Evolutionary conservation across 1,140 invertebrate genomes (phyloP).

Genomic region (Vanessa atalanta): DNA sequence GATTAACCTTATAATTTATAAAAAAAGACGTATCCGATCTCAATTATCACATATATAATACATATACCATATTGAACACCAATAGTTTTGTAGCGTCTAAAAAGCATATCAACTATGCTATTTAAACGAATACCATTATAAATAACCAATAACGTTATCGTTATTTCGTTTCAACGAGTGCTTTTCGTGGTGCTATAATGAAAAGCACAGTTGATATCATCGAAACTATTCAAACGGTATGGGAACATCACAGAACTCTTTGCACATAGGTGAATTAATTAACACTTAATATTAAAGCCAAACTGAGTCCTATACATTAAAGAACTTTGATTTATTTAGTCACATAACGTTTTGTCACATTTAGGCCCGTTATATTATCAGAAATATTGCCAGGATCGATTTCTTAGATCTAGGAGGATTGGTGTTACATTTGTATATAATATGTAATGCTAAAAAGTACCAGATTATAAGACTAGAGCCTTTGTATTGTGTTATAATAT

Average conservation of each 20-base stretch:
- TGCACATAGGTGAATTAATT: constrained; percentile 26
- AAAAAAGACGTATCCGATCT: constrained; percentile 63
- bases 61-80: constrained; percentile 47
- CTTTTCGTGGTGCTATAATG: constrained; percentile 34
- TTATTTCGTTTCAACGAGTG: constrained; percentile 40
- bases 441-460: not conserved
- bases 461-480: not conserved
- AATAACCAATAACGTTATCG: constrained; percentile 12
- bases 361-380: constrained; percentile 20
- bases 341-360: not conserved
- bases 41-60: constrained; percentile 47
- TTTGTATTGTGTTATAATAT: not conserved
- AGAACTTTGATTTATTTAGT: not conserved
- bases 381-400: constrained; percentile 13
- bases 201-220: constrained; percentile 47
- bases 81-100: constrained; percentile 48
- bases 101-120: constrained; percentile 37
- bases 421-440: constrained; percentile 8
- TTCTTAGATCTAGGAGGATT: constrained; percentile 18
- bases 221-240: constrained; percentile 16
- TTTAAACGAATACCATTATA: constrained; percentile 25
- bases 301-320: constrained; percentile 19
- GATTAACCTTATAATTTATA: constrained; percentile 55
- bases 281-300: constrained; percentile 32
- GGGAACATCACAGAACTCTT: constrained; percentile 26